Evolutionary conservation across 2,113 vertebrate genomes (phyloP), one percentile per base, ranked within the genome.

Genomic region (Oreochromis aureus): DNA sequence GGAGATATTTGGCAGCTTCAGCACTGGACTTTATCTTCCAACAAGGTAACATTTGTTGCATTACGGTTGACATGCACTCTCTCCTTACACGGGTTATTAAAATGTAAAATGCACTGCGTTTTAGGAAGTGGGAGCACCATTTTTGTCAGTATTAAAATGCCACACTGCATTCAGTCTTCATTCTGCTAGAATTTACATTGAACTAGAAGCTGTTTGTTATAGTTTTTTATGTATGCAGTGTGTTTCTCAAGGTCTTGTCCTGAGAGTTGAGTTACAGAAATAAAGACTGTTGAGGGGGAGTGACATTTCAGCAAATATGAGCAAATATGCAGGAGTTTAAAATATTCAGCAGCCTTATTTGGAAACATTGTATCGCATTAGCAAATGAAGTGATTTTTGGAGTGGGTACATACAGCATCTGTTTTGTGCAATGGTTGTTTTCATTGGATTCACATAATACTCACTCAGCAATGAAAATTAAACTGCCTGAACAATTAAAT

Each of bases 1-100:
- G 88, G 98, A 99, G 95, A 98, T 99, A 95, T 99, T 99, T 95
- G 98, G 98, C 96, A 99, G 98, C 96, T 99, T 99, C 94, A 99
- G 98, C 93, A 99, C 98, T 59, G 98, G 98, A 56, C 98, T 99
- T 85, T 99, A 99, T 95, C 97, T 99, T 92, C 98, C 98, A 76
- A 99, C 98, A 83, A 99, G 98, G 98, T 99, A 96, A 85, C 13
- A 5, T 71, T 76, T 73, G 10, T 34, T 61, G 78, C 18, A 53
- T 3, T 61, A 3, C 9, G 7, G 16, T 27, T 63, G 11, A 12
- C 24, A 2, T 48, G 6, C 27, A 7, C 4, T 53, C 30, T 88
- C 36, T 71, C 18, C 24, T 32, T 36, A 73, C 15, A 48, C 1
- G 2, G 22, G 3, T 36, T 18, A 36, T 32, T 81, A 8, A 86